A percentile compares a stretch with the other conserved stretches of the same genome.
Evolutionary conservation across 1,140 invertebrate species (phyloP).

Genomic region (Heterodera carotae): DNA sequence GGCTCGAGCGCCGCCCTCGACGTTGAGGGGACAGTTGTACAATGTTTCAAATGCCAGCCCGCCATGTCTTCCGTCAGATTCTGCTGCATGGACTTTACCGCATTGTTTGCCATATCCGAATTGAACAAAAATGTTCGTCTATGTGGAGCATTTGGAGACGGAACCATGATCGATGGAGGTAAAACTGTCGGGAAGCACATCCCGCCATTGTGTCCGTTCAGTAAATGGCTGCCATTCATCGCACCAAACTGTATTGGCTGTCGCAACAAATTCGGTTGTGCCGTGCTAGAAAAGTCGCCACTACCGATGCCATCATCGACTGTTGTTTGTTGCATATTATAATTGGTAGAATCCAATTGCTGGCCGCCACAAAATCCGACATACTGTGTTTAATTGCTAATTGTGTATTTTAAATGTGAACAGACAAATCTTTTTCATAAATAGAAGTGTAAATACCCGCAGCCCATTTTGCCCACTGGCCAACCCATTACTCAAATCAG

Average conservation of each 20-base stretch:
- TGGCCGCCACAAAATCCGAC: background rate
- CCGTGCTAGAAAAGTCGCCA: background rate
- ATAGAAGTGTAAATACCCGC: background rate
- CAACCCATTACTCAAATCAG: background rate
- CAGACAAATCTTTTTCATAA: too few relatives aligned
- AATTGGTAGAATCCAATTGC: background rate
- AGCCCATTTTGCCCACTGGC: background rate
- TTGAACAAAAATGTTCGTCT: constrained; percentile 20
- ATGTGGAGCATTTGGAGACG: background rate
- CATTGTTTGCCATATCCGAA: constrained; percentile 19
- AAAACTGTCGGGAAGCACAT: background rate
- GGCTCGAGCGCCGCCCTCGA: background rate
- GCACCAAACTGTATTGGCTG: background rate
- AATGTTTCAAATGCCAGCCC: constrained; percentile 5
- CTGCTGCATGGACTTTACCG: background rate
- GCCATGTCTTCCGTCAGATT: background rate
- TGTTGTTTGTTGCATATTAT: background rate
- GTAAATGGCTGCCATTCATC: background rate
- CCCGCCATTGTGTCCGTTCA: background rate
- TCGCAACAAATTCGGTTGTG: background rate
- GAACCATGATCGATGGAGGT: background rate
- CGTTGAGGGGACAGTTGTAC: background rate
- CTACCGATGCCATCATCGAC: background rate
- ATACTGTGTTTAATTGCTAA: too few relatives aligned
- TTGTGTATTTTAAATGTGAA: background rate